These are phyloP conservation scores for Eciton burchellii DNA, from an alignment of 1,140 invertebrate genomes.

Conservation along the genomic window DNA sequence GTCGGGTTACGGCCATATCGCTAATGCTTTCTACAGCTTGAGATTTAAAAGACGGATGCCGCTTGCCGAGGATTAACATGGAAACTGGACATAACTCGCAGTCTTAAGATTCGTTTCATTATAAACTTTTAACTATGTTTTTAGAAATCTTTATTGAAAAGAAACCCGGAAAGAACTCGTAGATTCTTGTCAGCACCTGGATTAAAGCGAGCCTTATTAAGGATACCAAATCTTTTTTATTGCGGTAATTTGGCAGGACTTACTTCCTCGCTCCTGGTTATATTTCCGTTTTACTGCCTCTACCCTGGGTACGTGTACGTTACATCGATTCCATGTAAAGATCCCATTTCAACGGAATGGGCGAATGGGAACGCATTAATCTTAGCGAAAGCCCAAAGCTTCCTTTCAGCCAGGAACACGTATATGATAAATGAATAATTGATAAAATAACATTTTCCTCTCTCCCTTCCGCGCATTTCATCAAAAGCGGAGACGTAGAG, in stretches of 20 bases:
- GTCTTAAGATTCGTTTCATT: not conserved
- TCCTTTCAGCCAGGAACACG: not conserved
- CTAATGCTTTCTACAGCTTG: not conserved
- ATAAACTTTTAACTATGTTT: not conserved
- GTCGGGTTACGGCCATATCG: not conserved
- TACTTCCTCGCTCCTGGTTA: not conserved
- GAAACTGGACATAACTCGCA: not conserved
- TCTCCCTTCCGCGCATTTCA: not conserved
- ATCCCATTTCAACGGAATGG: not conserved
- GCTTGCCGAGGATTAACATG: not conserved
- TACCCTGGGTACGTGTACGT: not conserved
- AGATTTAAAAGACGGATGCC: not conserved
- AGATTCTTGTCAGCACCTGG: not conserved
- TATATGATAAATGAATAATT: too few species aligned
- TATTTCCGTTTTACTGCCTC: conserved; percentile 31
- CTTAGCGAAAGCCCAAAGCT: not conserved
- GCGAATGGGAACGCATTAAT: not conserved
- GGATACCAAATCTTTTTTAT: conserved; percentile 37
- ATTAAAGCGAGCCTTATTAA: not conserved
- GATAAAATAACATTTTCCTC: too few species aligned
- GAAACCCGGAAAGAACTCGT: not conserved
- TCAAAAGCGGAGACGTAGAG: not conserved
- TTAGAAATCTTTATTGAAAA: not conserved
- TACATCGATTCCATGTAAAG: conserved; percentile 10
- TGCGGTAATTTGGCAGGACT: conserved; percentile 26